These are phyloP conservation scores for Scelioninae gen. 1 DNA, from an alignment of 2,888 invertebrate species.

Conservation along the genomic window DNA sequence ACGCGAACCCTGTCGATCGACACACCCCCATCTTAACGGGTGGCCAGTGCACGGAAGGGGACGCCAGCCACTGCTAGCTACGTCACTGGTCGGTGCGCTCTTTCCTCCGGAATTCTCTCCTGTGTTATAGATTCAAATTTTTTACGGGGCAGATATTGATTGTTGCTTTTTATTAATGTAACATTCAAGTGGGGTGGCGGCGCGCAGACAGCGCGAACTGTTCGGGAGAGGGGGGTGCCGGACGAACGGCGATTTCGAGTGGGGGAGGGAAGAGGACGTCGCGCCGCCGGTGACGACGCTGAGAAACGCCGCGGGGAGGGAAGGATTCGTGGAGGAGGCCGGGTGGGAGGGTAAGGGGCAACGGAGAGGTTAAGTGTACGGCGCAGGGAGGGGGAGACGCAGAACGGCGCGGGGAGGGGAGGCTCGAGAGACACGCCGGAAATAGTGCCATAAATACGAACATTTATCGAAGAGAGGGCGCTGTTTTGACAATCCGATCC, in stretches of 20 bases:
- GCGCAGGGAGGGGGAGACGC: slow-evolving; percentile 46
- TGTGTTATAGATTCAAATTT: slow-evolving; percentile 83
- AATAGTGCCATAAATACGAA: slow-evolving; percentile 82
- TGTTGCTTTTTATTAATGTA: slow-evolving; percentile 84
- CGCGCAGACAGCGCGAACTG: slow-evolving; percentile 63
- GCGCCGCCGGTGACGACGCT: slow-evolving; percentile 58
- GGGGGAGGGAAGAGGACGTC: slow-evolving; percentile 43
- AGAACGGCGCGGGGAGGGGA: slow-evolving; percentile 54
- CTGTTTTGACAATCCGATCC: slow-evolving; percentile 81
- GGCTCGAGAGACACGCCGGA: slow-evolving; percentile 74
- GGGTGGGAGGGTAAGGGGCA: slow-evolving; percentile 40
- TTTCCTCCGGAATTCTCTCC: slow-evolving; percentile 77
- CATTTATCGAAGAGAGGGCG: slow-evolving; percentile 81
- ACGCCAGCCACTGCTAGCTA: slow-evolving; percentile 57
- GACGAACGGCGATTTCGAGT: slow-evolving; percentile 51
- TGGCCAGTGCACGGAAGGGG: slow-evolving; percentile 15
- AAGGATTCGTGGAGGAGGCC: slow-evolving; percentile 7
- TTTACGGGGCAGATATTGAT: slow-evolving; percentile 84
- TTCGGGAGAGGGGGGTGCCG: slow-evolving; percentile 45
- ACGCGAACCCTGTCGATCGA: neutral
- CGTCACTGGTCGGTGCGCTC: slow-evolving; percentile 70
- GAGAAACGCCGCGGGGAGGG: slow-evolving; percentile 45
- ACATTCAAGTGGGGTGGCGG: slow-evolving; percentile 81
- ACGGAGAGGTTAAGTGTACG: slow-evolving; percentile 48
- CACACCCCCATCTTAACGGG: too few relatives aligned